phyloP scores from a whole-genome alignment of 2,888 invertebrate species.

The Epinotia bilunana region DNA sequence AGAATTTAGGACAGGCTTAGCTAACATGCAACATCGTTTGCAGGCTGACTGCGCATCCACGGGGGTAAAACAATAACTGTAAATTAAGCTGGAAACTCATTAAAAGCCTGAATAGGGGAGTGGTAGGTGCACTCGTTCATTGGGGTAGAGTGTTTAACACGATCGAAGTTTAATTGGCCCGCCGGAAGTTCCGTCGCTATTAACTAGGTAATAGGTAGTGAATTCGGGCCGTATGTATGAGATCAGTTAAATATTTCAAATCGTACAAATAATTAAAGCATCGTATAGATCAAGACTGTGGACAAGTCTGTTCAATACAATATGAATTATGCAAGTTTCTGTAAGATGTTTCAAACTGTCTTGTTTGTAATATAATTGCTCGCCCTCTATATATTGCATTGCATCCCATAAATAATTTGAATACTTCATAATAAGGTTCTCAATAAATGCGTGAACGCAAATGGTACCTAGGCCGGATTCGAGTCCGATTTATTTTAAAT shows the following conservation, averaged over 20 bases:
- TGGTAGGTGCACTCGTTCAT: constrained; percentile 52
- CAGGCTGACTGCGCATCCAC: constrained; percentile 64
- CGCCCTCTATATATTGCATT: background rate
- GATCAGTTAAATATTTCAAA: constrained; percentile 29
- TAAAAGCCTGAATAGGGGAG: constrained; percentile 66
- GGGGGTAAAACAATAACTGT: constrained; percentile 79
- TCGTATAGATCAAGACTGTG: background rate
- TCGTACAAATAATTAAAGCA: background rate
- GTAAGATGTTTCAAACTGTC: background rate
- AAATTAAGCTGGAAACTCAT: constrained; percentile 80
- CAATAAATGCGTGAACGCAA: background rate
- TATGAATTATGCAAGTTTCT: background rate
- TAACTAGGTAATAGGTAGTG: constrained; percentile 52
- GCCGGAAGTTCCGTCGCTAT: constrained; percentile 56
- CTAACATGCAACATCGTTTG: constrained; percentile 56
- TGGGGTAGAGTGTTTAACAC: constrained; percentile 63
- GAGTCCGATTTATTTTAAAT: constrained; percentile 19
- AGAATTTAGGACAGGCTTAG: constrained; percentile 41
- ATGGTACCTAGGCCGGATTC: background rate
- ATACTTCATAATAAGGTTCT: background rate
- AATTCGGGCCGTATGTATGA: constrained; percentile 40
- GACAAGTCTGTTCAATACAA: background rate
- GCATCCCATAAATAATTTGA: background rate
- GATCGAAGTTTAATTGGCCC: constrained; percentile 74
- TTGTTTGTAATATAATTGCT: background rate